A percentile compares a stretch with the other conserved stretches of the same genome.
These are phyloP conservation scores for Mythimna ferrago DNA, from an alignment of 2,888 invertebrate species.

Conservation along the genomic window DNA sequence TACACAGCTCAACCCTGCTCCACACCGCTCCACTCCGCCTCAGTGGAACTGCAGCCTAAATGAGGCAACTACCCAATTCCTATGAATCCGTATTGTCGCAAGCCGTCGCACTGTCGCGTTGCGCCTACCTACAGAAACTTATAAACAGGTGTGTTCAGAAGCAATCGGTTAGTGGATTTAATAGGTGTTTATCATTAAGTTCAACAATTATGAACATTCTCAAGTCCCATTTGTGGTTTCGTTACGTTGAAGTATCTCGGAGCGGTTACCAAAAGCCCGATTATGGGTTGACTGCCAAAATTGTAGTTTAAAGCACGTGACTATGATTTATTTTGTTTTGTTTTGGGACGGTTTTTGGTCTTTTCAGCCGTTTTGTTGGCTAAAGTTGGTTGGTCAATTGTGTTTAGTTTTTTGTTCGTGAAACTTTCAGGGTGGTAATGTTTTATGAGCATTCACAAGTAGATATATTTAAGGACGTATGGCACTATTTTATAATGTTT, in stretches of 20 bases:
- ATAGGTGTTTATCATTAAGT: slow-evolving; percentile 45
- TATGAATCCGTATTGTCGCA: neutral
- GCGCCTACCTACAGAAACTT: neutral
- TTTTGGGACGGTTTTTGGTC: slow-evolving; percentile 12
- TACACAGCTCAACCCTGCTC: too few species aligned
- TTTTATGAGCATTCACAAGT: neutral
- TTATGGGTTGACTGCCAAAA: slow-evolving; percentile 44
- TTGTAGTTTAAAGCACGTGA: slow-evolving; percentile 40
- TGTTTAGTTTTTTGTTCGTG: neutral
- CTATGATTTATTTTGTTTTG: slow-evolving; percentile 40
- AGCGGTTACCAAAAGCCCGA: slow-evolving; percentile 27
- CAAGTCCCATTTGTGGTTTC: slow-evolving; percentile 48
- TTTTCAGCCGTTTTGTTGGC: neutral
- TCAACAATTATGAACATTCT: slow-evolving; percentile 38
- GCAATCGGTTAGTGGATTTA: slow-evolving; percentile 5
- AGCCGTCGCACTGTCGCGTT: neutral
- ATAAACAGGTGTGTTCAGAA: neutral
- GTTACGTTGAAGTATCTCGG: slow-evolving; percentile 36
- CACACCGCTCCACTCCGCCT: too few species aligned
- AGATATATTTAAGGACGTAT: too few species aligned
- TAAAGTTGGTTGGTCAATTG: neutral
- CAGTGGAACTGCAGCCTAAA: too few species aligned
- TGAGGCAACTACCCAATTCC: neutral
- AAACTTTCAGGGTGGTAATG: slow-evolving; percentile 4
- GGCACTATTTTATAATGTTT: too few species aligned